Evolutionary conservation across 2,888 invertebrate species (phyloP).

Genomic region (Odontothrips loti): DNA sequence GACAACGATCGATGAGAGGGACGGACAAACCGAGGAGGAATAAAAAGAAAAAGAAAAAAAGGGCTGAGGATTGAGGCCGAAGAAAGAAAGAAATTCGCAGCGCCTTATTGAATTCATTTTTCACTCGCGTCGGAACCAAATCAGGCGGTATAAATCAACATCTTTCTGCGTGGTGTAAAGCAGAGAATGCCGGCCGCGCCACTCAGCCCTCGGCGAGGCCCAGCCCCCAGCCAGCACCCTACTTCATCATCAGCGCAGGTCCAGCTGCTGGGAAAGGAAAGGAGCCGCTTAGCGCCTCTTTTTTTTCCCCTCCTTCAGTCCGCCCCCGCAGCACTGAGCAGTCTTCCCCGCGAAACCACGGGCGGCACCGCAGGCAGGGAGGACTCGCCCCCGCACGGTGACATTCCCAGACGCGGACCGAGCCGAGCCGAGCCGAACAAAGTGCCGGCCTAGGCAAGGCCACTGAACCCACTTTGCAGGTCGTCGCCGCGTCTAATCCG

Average conservation of each 20-base stretch:
- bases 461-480: constrained; percentile 3
- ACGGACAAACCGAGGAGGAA: no score
- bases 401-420: no score
- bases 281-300: background rate
- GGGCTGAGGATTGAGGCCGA: no score
- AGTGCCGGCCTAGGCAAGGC: no score
- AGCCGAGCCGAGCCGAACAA: background rate
- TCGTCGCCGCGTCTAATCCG: background rate
- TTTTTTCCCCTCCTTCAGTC: background rate
- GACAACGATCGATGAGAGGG: no score
- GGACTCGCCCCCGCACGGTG: background rate
- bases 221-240: background rate
- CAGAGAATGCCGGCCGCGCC: background rate
- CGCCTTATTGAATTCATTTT: background rate
- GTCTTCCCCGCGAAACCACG: background rate
- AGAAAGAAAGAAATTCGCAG: no score
- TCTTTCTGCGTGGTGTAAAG: background rate
- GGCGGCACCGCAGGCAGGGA: background rate
- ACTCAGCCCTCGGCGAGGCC: background rate
- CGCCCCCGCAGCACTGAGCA: background rate
- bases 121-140: background rate
- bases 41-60: no score
- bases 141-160: constrained; percentile 1
- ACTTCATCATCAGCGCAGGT: constrained; percentile 5
- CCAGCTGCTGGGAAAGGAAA: background rate